Evolutionary conservation across 1,140 invertebrate genomes (phyloP).

Genomic region (Wiebesia pumilae): DNA sequence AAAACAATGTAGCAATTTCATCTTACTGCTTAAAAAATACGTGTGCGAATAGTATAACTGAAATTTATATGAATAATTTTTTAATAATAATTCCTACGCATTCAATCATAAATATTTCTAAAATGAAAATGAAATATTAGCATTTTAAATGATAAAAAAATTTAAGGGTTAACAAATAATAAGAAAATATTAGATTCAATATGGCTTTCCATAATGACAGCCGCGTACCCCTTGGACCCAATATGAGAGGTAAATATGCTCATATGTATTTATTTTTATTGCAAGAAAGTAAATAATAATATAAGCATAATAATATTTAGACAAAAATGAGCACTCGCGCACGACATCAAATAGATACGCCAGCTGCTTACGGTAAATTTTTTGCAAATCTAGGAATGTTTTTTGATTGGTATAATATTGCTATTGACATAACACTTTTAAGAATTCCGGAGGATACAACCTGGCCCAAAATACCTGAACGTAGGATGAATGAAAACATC

Average conservation of each 20-base stretch:
- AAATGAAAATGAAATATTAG: constrained; percentile 8
- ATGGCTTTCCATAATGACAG: constrained; percentile 61
- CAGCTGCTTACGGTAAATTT: constrained; percentile 63
- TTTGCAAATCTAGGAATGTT: constrained; percentile 31
- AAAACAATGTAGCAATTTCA: constrained; percentile 23
- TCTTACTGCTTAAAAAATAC: background rate
- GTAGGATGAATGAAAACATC: constrained; percentile 60
- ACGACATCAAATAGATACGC: constrained; percentile 55
- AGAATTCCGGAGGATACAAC: constrained; percentile 69
- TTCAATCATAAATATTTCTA: background rate
- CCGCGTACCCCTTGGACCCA: constrained; percentile 55
- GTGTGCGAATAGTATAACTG: background rate
- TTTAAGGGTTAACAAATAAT: constrained; percentile 20
- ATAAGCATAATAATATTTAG: background rate
- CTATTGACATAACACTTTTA: constrained; percentile 32
- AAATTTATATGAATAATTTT: background rate
- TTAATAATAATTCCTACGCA: background rate
- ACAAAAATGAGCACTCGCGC: constrained; percentile 10
- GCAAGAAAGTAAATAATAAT: background rate
- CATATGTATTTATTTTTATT: background rate
- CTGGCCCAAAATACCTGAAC: constrained; percentile 70
- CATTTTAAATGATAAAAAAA: background rate
- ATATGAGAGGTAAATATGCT: constrained; percentile 58
- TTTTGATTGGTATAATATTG: constrained; percentile 16
- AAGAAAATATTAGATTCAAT: constrained; percentile 34